These are phyloP conservation scores for Electrophaes corylata DNA, from an alignment of 2,888 invertebrate genomes.

Conservation along the genomic window DNA sequence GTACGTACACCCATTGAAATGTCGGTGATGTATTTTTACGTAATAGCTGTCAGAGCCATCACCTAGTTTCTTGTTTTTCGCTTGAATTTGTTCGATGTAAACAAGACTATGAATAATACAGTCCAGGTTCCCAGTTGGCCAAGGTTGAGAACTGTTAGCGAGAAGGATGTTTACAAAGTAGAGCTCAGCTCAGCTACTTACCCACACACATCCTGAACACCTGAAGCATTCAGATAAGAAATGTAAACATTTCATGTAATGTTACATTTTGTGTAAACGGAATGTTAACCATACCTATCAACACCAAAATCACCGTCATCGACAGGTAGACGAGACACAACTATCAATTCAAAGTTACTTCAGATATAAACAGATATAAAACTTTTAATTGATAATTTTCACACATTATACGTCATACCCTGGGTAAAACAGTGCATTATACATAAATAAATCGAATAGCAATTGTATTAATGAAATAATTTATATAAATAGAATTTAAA, in stretches of 20 bases:
- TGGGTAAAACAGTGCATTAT: no score
- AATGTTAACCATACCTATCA: constrained; percentile 34
- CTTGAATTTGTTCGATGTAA: constrained; percentile 56
- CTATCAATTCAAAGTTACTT: constrained; percentile 13
- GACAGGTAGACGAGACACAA: constrained; percentile 14
- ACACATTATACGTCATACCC: no score
- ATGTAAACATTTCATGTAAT: constrained; percentile 43
- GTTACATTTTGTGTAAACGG: constrained; percentile 42
- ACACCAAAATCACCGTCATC: constrained; percentile 39
- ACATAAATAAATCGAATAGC: no score
- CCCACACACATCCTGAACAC: constrained; percentile 44
- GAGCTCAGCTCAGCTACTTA: constrained; percentile 36
- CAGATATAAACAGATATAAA: no score
- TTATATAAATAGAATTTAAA: no score
- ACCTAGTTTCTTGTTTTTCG: constrained; percentile 41
- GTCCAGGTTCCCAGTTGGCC: constrained; percentile 65
- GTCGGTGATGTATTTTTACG: constrained; percentile 24
- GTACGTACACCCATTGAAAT: constrained; percentile 1
- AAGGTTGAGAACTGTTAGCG: constrained; percentile 61
- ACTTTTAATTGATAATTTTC: no score
- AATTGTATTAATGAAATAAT: no score
- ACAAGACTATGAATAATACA: constrained; percentile 62
- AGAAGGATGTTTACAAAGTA: constrained; percentile 52
- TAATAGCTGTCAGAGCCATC: constrained; percentile 37
- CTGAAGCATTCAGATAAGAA: constrained; percentile 48